These are phyloP conservation scores for Glossophaga mutica DNA, from an alignment of 2,797 vertebrate species.

Conservation along the genomic window DNA sequence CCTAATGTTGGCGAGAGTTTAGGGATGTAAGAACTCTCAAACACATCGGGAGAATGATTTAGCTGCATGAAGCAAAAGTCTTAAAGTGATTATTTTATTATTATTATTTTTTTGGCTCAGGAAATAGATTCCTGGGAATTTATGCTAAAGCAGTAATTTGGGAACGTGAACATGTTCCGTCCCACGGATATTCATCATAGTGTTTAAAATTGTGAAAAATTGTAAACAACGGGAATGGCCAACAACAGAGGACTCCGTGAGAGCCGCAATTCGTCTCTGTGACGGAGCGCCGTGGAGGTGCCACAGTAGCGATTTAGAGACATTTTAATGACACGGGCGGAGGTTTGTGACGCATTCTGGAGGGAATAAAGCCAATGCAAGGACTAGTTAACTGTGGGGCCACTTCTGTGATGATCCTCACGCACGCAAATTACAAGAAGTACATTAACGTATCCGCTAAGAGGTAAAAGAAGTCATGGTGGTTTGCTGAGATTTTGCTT, in stretches of 20 bases:
- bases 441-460: not conserved
- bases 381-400: not conserved
- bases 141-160: not conserved
- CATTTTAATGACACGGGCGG: not conserved
- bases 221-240: not conserved
- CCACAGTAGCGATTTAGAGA: not conserved
- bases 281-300: not conserved
- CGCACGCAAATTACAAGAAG: not conserved
- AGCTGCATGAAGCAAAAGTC: not conserved
- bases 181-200: not conserved
- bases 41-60: not conserved
- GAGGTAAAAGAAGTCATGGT: not conserved
- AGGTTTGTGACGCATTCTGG: not conserved
- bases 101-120: not conserved
- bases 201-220: slow-evolving; percentile 23
- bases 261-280: not conserved
- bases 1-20: not conserved
- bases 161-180: not conserved
- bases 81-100: not conserved
- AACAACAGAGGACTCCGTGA: not conserved
- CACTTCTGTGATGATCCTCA: not conserved
- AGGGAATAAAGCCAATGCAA: not conserved
- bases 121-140: not conserved
- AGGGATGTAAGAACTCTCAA: not conserved
- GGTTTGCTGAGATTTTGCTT: not conserved